phyloP scores from a whole-genome alignment of 2,888 invertebrate genomes.

The Andrena bicolor region DNA sequence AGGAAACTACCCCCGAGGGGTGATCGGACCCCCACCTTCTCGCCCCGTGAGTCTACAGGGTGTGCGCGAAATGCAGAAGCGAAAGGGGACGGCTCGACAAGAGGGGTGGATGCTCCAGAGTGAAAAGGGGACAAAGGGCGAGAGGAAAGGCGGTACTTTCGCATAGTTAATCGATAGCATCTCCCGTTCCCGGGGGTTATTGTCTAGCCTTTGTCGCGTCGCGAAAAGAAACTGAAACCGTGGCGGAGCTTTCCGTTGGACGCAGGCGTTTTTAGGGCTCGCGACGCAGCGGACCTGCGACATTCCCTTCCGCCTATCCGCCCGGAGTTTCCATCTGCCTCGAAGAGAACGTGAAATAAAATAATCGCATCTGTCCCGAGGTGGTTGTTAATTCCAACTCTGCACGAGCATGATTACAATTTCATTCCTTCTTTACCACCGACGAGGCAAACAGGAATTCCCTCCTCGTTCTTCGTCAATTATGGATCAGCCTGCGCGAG shows the following conservation, averaged over 20 bases:
- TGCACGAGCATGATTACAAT: too few species aligned
- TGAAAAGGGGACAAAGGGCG: constrained; percentile 40
- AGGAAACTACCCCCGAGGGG: constrained; percentile 58
- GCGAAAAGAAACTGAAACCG: constrained; percentile 38
- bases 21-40: constrained; percentile 14
- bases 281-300: background rate
- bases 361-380: background rate
- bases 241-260: background rate
- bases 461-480: too few species aligned
- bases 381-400: too few species aligned
- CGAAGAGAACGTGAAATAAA: too few species aligned
- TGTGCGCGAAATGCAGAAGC: constrained; percentile 37
- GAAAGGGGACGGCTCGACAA: constrained; percentile 2
- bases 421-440: too few species aligned
- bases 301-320: background rate
- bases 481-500: too few species aligned
- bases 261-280: background rate
- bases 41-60: constrained; percentile 29
- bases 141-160: constrained; percentile 62
- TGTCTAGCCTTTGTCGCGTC: constrained; percentile 23
- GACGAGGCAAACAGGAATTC: too few species aligned
- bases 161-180: constrained; percentile 72
- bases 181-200: constrained; percentile 49
- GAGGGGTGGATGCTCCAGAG: constrained; percentile 22
- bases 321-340: too few species aligned